Evolutionary conservation across 1,140 invertebrate species (phyloP).

Genomic region (Trypoxylus dichotomus): DNA sequence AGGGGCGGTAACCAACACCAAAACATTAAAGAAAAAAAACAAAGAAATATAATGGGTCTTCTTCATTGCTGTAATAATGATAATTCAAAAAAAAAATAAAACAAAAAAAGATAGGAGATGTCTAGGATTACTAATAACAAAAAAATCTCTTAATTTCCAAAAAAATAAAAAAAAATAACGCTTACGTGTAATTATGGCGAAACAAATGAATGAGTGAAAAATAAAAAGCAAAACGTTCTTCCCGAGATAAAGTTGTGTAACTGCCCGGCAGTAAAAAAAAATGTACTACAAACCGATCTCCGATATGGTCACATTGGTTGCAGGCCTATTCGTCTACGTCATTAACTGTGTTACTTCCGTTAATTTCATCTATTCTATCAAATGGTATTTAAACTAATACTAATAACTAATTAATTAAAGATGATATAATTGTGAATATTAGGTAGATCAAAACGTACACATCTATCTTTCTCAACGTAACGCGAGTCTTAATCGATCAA

Average conservation of each 20-base stretch:
- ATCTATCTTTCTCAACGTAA: background rate
- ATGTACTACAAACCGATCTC: background rate
- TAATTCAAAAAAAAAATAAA: background rate
- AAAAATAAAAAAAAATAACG: background rate
- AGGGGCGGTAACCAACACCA: no score
- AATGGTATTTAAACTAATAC: background rate
- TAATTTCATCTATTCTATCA: constrained; percentile 44
- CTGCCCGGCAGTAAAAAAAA: background rate
- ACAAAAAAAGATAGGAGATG: constrained; percentile 28
- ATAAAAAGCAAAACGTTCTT: background rate
- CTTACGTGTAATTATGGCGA: background rate
- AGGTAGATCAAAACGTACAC: constrained; percentile 40
- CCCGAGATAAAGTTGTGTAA: background rate
- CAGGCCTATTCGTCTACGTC: constrained; percentile 32
- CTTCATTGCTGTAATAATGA: constrained; percentile 42
- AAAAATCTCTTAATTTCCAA: no score
- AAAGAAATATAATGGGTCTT: constrained; percentile 50
- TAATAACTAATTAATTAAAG: background rate
- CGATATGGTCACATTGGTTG: background rate
- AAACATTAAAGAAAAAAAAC: constrained; percentile 20
- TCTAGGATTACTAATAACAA: no score
- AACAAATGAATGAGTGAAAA: background rate
- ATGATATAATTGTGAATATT: constrained; percentile 9
- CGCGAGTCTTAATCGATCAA: background rate
- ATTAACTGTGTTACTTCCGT: constrained; percentile 53